Conservation (phyloP, 2,113 vertebrate genomes). For the Lophius piscatorius region DNA sequence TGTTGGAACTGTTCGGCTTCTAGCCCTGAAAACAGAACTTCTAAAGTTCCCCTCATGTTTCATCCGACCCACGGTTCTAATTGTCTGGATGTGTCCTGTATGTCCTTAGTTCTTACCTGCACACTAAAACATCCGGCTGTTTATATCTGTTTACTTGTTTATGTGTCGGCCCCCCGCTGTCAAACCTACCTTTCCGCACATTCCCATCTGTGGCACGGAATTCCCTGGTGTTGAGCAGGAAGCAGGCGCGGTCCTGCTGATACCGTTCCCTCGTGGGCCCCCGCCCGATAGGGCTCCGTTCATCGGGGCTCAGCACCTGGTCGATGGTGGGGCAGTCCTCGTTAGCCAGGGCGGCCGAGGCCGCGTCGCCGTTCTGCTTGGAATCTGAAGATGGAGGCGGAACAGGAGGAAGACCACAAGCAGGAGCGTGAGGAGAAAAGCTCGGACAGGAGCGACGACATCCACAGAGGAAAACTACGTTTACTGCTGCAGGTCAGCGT, state of each 20-base stretch:
- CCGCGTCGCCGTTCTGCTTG: constrained; percentile 90
- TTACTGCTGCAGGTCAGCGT: too few relatives aligned
- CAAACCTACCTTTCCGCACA: constrained; percentile 89
- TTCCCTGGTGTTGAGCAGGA: constrained; percentile 90
- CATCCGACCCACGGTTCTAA: too few relatives aligned
- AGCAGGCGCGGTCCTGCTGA: constrained; percentile 91
- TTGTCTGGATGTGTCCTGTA: too few relatives aligned
- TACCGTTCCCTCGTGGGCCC: constrained; percentile 85
- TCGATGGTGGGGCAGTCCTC: constrained; percentile 94
- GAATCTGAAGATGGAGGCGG: constrained; percentile 73
- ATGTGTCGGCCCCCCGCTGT: constrained; percentile 46
- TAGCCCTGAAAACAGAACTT: background rate
- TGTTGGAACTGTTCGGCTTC: constrained; percentile 14
- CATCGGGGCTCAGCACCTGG: constrained; percentile 91
- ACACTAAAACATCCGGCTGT: constrained; percentile 35
- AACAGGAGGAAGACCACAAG: background rate
- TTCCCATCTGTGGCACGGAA: constrained; percentile 91
- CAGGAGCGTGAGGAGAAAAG: background rate
- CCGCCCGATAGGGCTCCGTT: constrained; percentile 87
- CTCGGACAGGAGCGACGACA: too few relatives aligned
- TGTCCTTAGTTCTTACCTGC: constrained; percentile 22
- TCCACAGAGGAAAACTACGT: too few relatives aligned
- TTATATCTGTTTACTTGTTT: constrained; percentile 47
- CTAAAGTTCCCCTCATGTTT: too few relatives aligned
- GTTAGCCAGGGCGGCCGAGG: constrained; percentile 88